These are phyloP conservation scores for Himalopsyche japonica DNA, from an alignment of 2,888 invertebrate genomes.

Conservation along the genomic window DNA sequence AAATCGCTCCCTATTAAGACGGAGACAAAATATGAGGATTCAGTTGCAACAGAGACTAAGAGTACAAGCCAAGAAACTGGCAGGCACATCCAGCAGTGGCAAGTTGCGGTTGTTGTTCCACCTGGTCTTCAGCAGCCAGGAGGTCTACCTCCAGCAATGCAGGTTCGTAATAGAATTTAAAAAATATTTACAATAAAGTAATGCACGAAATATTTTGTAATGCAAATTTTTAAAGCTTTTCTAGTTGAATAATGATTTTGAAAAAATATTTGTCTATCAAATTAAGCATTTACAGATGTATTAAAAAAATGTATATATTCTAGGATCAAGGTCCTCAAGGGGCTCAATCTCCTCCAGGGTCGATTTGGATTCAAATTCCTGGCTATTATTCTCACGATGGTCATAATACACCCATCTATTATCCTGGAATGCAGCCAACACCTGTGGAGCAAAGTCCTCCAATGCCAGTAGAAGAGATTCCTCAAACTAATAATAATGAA, in stretches of 20 bases:
- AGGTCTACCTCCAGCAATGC: conserved; percentile 30
- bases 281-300: background rate
- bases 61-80: background rate
- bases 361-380: conserved; percentile 43
- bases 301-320: background rate
- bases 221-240: background rate
- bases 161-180: background rate
- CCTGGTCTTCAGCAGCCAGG: conserved; percentile 36
- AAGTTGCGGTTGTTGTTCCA: conserved; percentile 43
- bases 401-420: background rate
- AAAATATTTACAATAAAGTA: too few species aligned
- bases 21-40: background rate
- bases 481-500: conserved; percentile 2
- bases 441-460: background rate
- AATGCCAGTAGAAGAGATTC: background rate
- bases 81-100: conserved; percentile 44
- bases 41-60: background rate
- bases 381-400: conserved; percentile 8
- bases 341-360: conserved; percentile 37
- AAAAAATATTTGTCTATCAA: background rate
- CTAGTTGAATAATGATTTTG: background rate
- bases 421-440: background rate
- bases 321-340: background rate
- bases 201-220: too few species aligned
- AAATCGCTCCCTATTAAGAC: background rate